Conservation (phyloP, 2,888 invertebrate genomes). For the Idaea biselata region DNA sequence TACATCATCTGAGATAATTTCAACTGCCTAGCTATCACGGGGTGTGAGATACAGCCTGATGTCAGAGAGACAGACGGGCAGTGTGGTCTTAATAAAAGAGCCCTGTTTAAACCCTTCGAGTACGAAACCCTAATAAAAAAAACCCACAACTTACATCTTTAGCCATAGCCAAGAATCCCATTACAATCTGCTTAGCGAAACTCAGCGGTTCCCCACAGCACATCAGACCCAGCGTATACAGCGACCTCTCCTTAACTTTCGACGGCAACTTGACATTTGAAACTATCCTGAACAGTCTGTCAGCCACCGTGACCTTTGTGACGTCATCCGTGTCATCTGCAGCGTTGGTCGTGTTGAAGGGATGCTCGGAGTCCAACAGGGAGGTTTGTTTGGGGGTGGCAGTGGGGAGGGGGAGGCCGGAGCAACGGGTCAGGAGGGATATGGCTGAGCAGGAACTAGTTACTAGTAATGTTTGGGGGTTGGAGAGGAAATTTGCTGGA, state of each 20-base stretch:
- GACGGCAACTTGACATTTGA: conserved; percentile 85
- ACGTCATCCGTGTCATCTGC: conserved; percentile 51
- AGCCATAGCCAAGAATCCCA: conserved; percentile 87
- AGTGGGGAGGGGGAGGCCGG: conserved; percentile 83
- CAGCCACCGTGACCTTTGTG: conserved; percentile 86
- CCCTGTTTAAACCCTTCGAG: too few relatives aligned
- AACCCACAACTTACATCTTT: conserved; percentile 82
- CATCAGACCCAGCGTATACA: conserved; percentile 87
- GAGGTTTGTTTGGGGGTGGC: conserved; percentile 62
- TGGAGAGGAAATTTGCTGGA: conserved; percentile 84
- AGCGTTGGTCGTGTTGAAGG: conserved; percentile 51
- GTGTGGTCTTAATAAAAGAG: too few relatives aligned
- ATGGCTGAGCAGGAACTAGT: conserved; percentile 84
- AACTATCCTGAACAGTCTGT: conserved; percentile 85
- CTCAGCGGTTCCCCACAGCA: conserved; percentile 91
- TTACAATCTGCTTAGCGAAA: conserved; percentile 85
- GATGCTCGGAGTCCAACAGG: conserved; percentile 54
- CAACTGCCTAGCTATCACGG: too few relatives aligned
- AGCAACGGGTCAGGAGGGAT: conserved; percentile 85
- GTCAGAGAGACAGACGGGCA: too few relatives aligned
- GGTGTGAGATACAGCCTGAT: too few relatives aligned
- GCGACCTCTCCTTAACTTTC: conserved; percentile 88
- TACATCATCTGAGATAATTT: too few relatives aligned
- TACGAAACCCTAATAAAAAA: background rate
- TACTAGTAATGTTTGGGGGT: conserved; percentile 79